A percentile compares a stretch with the other conserved stretches of the same genome.
Conservation (phyloP, 2,888 invertebrate genomes). For the Calameuta pallipes region DNA sequence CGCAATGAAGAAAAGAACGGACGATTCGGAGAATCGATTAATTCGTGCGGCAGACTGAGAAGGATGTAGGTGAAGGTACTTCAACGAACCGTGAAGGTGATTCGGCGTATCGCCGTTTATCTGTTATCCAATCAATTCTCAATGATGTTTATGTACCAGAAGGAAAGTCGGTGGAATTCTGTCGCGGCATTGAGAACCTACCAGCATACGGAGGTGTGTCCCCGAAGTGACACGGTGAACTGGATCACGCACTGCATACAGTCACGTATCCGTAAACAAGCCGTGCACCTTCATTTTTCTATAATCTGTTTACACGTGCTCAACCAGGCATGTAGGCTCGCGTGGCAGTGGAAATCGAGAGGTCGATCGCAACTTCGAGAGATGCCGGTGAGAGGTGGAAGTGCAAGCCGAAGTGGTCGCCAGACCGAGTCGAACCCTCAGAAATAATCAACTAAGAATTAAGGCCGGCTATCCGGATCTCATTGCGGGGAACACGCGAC, state of each 20-base stretch:
- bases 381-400: neutral
- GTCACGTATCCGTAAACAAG: neutral
- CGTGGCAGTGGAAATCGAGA: neutral
- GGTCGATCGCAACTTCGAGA: neutral
- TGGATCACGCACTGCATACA: neutral
- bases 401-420: neutral
- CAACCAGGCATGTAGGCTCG: neutral
- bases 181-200: neutral
- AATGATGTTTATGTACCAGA: neutral
- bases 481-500: conserved; percentile 41
- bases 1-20: neutral
- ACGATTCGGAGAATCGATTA: too few species aligned
- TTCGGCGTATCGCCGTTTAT: neutral
- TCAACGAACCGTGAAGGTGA: neutral
- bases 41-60: neutral
- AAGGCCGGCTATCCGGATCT: neutral
- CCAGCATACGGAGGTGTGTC: neutral
- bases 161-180: neutral
- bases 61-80: neutral
- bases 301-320: neutral
- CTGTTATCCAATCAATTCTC: neutral
- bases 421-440: neutral
- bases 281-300: neutral
- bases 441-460: neutral
- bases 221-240: neutral